Conservation (phyloP, 64 coral and sea anemone genomes). For the Actinia equina region DNA sequence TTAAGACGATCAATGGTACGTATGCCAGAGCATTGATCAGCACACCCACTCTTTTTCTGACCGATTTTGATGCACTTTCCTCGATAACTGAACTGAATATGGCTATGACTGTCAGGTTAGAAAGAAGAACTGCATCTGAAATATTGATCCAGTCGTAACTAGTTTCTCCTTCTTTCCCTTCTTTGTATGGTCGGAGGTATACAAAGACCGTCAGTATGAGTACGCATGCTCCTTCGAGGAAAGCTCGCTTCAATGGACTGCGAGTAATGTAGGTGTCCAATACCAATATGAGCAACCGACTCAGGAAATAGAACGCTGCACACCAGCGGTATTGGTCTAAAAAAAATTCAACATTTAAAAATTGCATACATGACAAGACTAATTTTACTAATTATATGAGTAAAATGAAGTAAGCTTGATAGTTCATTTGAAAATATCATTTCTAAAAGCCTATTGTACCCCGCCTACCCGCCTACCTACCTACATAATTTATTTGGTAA, state of each 20-base stretch:
- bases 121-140: conserved; percentile 55
- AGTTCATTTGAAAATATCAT: no score
- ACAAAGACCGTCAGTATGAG: conserved; percentile 39
- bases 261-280: conserved; percentile 21
- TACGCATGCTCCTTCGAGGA: conserved; percentile 52
- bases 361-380: no score
- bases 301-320: conserved; percentile 70
- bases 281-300: conserved; percentile 32
- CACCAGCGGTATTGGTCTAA: conserved; percentile 61
- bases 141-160: conserved; percentile 69
- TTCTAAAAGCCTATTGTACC: no score
- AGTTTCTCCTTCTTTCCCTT: conserved; percentile 1
- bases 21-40: conserved; percentile 40
- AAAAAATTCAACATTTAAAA: not conserved
- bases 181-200: conserved; percentile 62
- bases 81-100: conserved; percentile 29
- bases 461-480: no score
- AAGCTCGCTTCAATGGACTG: conserved; percentile 9
- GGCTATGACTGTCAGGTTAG: conserved; percentile 53
- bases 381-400: no score
- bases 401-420: no score
- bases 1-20: conserved; percentile 24
- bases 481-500: no score
- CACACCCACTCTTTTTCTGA: not conserved
- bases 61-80: not conserved